A percentile compares a stretch with the other conserved stretches of the same genome.
Conservation (phyloP, 2,797 vertebrate genomes). For the Mionectes olivaceus region DNA sequence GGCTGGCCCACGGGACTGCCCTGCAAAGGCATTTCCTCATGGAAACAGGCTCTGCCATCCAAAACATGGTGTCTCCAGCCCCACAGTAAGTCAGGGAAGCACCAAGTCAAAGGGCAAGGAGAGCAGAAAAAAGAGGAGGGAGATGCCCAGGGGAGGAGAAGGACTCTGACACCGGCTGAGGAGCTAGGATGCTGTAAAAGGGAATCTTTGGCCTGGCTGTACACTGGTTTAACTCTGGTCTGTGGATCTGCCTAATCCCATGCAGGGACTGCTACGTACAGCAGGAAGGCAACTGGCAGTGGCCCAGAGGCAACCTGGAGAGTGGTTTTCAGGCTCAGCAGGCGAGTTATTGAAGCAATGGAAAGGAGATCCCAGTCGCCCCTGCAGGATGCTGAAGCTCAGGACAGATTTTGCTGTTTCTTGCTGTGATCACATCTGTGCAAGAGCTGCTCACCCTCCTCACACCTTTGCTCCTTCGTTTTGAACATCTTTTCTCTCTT, state of each 20-base stretch:
- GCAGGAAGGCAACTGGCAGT: not conserved
- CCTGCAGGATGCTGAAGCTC: not conserved
- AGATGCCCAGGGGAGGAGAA: not conserved
- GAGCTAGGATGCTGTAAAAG: not conserved
- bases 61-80: not conserved
- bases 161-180: not conserved
- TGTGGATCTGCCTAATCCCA: not conserved
- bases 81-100: not conserved
- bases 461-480: not conserved
- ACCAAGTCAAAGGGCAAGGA: not conserved
- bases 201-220: not conserved
- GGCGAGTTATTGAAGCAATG: not conserved
- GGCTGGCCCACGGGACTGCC: not conserved
- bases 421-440: not conserved
- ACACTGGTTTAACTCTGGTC: not conserved
- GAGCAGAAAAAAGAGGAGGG: not conserved
- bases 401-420: not conserved
- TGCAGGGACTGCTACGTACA: rapidly evolving
- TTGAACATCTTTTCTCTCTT: not conserved
- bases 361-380: not conserved
- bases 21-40: not conserved
- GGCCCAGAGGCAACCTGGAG: not conserved
- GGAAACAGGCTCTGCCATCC: not conserved
- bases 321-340: not conserved
- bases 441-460: not conserved